Conservation (phyloP, 1,140 invertebrate species). For the Trichogramma pretiosum region DNA sequence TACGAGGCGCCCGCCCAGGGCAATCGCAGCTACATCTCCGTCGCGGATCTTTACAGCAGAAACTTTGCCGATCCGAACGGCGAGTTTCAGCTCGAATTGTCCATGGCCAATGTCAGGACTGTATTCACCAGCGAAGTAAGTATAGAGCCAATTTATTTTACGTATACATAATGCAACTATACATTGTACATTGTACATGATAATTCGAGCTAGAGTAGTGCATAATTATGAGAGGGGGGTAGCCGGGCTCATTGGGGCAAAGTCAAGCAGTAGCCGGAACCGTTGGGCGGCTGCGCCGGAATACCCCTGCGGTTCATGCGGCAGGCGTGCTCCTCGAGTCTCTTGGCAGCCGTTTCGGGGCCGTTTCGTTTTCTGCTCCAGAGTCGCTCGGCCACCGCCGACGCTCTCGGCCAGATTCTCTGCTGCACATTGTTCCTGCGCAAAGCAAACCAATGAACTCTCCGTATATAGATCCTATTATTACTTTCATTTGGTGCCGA, state of each 20-base stretch:
- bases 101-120: slow-evolving; percentile 67
- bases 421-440: slow-evolving; percentile 41
- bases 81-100: slow-evolving; percentile 74
- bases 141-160: too few relatives aligned
- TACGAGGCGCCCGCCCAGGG: slow-evolving; percentile 68
- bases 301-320: slow-evolving; percentile 68
- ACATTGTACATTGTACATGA: too few relatives aligned
- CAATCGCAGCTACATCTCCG: slow-evolving; percentile 69
- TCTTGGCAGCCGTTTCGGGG: slow-evolving; percentile 42
- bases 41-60: slow-evolving; percentile 64
- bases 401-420: slow-evolving; percentile 70
- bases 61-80: slow-evolving; percentile 76
- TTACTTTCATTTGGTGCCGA: too few relatives aligned
- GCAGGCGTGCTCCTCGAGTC: slow-evolving; percentile 79
- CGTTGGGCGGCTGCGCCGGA: slow-evolving; percentile 61
- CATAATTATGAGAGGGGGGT: too few relatives aligned
- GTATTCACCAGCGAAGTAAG: slow-evolving; percentile 66
- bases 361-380: slow-evolving; percentile 52
- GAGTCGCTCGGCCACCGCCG: slow-evolving; percentile 73
- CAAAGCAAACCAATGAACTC: too few relatives aligned
- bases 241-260: too few relatives aligned
- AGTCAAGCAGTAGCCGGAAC: slow-evolving; percentile 57
- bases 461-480: too few relatives aligned
- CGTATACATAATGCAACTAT: too few relatives aligned
- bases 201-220: too few relatives aligned